Base-by-base conservation (phyloP, 2,797 vertebrate species). In the Cyclura pinguis region DNA sequence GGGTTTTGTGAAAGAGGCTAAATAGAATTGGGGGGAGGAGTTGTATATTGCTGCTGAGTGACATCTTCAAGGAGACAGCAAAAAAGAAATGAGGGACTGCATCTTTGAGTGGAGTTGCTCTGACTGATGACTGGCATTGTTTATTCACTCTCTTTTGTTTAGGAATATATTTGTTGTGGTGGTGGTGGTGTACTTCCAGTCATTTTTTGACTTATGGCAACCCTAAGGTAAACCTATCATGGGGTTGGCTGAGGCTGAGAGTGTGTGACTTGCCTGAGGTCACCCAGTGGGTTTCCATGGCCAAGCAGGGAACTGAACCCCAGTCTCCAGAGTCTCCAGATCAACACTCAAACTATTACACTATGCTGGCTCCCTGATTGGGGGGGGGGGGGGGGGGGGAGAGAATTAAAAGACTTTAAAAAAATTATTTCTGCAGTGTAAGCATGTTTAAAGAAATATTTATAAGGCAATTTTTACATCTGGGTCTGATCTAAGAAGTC, bases 401-500 rank as follows among this genome's bases (percentile, higher is more conserved):
- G 42, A 47, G 18, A 35, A n/a, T 87, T 69, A 52, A 80, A 80
- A 47, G 10, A 47, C 38, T 20, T 80, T 86, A 89, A 69, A 22
- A 35, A 89, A 90, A 90, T 50, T 35, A 12, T 80, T 62, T 76
- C 38, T 87, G 18, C 47, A 55, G 74, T 69, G 84, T 59, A 62
- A 92, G 4, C 38, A 12, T 50, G 14, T 32, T 55, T 55, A 78
- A 57, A 38, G 29, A 82, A 84, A 87, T 1, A 78, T 92, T 69
- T 86, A 64, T 82, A 86, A 62, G 12, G 78, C 12, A 83, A 81
- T 90, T 90, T 47, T 72, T 88, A 82, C 32, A 69, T 88, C 47
- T 88, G 1, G n/a, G 32, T 35, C 14, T 29, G 2, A 18, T 89
- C 38, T 38, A 85, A 50, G 27, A 83, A 27, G 52, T 86, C 42